Percentiles rank a stretch among this genome's conserved stretches.
Conservation (phyloP, 1,140 invertebrate species). For the Polyergus mexicanus region DNA sequence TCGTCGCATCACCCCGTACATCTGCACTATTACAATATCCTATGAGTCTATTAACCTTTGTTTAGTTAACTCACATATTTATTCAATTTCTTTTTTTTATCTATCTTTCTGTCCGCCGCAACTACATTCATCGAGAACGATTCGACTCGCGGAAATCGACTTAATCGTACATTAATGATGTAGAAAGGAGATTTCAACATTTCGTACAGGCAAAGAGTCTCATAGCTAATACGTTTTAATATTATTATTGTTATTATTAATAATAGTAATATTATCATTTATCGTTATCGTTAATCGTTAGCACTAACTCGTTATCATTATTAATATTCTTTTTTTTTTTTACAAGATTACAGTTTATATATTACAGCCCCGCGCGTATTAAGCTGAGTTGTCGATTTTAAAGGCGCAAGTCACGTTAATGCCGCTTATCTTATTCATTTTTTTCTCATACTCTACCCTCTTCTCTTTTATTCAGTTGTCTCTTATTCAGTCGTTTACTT, state of each 20-base stretch:
- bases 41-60: constrained; percentile 70
- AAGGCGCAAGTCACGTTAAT: constrained; percentile 71
- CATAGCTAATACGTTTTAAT: constrained; percentile 64
- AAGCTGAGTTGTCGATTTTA: constrained; percentile 68
- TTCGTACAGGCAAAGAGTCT: constrained; percentile 70
- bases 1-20: constrained; percentile 70
- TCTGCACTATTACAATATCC: constrained; percentile 63
- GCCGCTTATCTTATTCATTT: constrained; percentile 33
- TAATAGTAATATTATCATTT: constrained; percentile 66
- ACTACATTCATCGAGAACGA: constrained; percentile 49
- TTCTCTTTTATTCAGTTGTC: neutral
- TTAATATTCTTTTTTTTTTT: constrained; percentile 65
- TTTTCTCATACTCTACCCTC: constrained; percentile 7
- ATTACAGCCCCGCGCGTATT: constrained; percentile 68
- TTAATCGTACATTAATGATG: constrained; percentile 61
- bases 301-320: constrained; percentile 55
- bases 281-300: constrained; percentile 63
- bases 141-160: constrained; percentile 55
- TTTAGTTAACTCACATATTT: constrained; percentile 60
- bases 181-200: constrained; percentile 72
- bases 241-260: constrained; percentile 68
- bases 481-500: constrained; percentile 15
- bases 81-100: constrained; percentile 14
- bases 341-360: constrained; percentile 68
- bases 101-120: constrained; percentile 29